A percentile compares a stretch with the other conserved stretches of the same genome.
phyloP scores from a whole-genome alignment of 2,113 vertebrate species.

The Pseudois nayaur region DNA sequence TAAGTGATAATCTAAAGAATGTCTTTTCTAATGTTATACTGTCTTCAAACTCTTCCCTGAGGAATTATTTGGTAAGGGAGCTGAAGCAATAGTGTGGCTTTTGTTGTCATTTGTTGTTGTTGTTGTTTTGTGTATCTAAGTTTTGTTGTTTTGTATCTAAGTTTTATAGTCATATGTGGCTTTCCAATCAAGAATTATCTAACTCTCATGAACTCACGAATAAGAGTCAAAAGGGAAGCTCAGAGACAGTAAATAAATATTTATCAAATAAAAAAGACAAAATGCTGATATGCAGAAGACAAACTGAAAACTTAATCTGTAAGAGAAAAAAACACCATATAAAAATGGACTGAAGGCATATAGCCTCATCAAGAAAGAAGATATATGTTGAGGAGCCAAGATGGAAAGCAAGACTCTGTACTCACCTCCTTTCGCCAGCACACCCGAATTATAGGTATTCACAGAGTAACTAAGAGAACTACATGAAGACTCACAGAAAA shows the following conservation, averaged over 20 bases:
- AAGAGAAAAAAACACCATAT: background rate
- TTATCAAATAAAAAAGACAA: background rate
- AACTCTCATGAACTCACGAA: background rate
- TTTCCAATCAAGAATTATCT: background rate
- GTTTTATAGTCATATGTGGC: background rate
- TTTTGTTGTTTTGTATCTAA: background rate
- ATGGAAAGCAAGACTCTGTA: background rate
- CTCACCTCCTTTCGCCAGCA: background rate
- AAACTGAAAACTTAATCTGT: background rate
- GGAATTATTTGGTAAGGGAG: background rate
- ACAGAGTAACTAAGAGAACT: background rate
- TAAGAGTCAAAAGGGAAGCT: background rate
- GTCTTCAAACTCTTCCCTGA: background rate
- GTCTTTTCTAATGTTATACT: background rate
- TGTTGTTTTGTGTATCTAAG: background rate
- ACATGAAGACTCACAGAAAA: background rate
- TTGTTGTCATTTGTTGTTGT: background rate
- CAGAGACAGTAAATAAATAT: background rate
- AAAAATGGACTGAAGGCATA: background rate
- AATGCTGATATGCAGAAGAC: background rate
- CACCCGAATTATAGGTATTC: background rate
- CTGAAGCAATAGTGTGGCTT: background rate
- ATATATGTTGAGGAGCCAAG: background rate
- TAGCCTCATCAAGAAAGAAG: background rate
- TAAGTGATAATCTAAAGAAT: background rate